phyloP scores from a whole-genome alignment of 2,797 vertebrate genomes.

The Sebastes itinus region DNA sequence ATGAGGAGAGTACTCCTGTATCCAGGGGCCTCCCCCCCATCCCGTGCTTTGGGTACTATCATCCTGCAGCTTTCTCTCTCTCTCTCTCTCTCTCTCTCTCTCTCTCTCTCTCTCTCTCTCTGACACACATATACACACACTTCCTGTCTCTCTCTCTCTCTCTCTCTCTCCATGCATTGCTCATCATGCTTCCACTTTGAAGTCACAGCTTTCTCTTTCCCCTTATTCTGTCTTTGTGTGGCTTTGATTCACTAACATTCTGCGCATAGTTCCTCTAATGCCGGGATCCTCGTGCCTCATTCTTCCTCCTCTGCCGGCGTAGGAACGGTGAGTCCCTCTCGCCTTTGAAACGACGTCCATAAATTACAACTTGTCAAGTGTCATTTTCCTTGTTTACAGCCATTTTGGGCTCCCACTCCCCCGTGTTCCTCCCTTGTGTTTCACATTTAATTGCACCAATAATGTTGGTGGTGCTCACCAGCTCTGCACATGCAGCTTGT shows the following conservation, averaged over 20 bases:
- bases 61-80: slow-evolving; percentile 64
- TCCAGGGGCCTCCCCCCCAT: slow-evolving; percentile 72
- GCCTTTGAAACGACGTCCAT: slow-evolving; percentile 82
- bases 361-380: slow-evolving; percentile 88
- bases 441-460: slow-evolving; percentile 86
- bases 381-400: slow-evolving; percentile 87
- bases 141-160: slow-evolving; percentile 45
- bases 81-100: slow-evolving; percentile 32
- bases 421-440: slow-evolving; percentile 77
- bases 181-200: slow-evolving; percentile 70
- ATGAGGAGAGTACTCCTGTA: slow-evolving; percentile 73
- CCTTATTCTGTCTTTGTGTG: slow-evolving; percentile 69
- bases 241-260: slow-evolving; percentile 85
- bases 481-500: slow-evolving; percentile 75
- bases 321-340: slow-evolving; percentile 74
- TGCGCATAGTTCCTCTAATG: slow-evolving; percentile 84
- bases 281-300: slow-evolving; percentile 71
- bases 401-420: slow-evolving; percentile 79
- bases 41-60: slow-evolving; percentile 71
- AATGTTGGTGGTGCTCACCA: slow-evolving; percentile 75
- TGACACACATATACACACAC: slow-evolving; percentile 55
- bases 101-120: slow-evolving; percentile 33
- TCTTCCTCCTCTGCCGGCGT: slow-evolving; percentile 72
- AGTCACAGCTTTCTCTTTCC: slow-evolving; percentile 72
- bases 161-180: slow-evolving; percentile 10